Evolutionary conservation across 2,888 invertebrate species (phyloP).

Genomic region (Agapostemon virescens): DNA sequence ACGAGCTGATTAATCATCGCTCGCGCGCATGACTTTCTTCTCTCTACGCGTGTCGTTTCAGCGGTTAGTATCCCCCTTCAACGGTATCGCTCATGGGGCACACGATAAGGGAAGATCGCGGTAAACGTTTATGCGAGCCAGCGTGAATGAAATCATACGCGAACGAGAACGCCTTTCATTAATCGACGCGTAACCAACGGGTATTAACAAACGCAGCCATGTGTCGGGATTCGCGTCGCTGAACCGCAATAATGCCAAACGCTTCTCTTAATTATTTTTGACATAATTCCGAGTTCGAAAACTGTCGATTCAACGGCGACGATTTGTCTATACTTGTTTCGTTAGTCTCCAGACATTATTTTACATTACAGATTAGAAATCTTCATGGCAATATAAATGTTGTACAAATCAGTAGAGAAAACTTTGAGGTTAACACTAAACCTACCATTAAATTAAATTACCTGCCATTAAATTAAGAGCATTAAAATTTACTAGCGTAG

Average conservation of each 20-base stretch:
- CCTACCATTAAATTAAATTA: too few relatives aligned
- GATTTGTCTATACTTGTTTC: too few relatives aligned
- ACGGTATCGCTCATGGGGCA: not conserved
- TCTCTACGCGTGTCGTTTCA: slow-evolving; percentile 3
- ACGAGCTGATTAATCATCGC: not conserved
- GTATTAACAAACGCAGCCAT: not conserved
- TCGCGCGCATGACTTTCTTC: not conserved
- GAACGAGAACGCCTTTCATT: slow-evolving; percentile 37
- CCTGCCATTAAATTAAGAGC: too few relatives aligned
- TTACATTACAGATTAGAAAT: too few relatives aligned
- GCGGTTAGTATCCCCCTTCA: not conserved
- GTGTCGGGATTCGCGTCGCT: not conserved
- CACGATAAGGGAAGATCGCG: slow-evolving; percentile 50
- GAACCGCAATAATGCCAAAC: not conserved
- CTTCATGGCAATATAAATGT: too few relatives aligned
- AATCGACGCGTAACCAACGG: not conserved
- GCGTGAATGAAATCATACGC: slow-evolving; percentile 53
- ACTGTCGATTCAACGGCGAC: too few relatives aligned
- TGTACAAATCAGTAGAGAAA: too few relatives aligned
- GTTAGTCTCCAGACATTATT: too few relatives aligned
- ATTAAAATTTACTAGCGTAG: too few relatives aligned
- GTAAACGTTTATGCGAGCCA: slow-evolving; percentile 32
- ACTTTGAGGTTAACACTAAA: too few relatives aligned
- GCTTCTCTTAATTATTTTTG: not conserved
- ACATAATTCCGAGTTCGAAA: not conserved